Evolutionary conservation across 2,797 vertebrate species (phyloP).

Genomic region (Propithecus deckenii): DNA sequence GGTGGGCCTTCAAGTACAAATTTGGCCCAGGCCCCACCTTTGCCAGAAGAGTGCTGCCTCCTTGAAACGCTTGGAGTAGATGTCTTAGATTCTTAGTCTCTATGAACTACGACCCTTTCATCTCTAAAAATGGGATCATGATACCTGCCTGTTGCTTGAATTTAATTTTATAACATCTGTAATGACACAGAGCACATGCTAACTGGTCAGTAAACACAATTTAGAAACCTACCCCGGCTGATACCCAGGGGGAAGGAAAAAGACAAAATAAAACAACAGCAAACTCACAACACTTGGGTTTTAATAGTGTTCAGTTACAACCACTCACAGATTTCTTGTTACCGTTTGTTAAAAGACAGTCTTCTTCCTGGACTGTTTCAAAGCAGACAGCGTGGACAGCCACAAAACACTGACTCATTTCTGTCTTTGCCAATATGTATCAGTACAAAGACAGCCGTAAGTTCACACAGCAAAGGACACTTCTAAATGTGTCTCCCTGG

Average conservation of each 20-base stretch:
- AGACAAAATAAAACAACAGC: not conserved
- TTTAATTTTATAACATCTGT: not conserved
- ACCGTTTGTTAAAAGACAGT: not conserved
- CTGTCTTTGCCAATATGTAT: not conserved
- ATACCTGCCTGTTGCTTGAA: not conserved
- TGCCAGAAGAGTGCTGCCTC: not conserved
- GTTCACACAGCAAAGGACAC: not conserved
- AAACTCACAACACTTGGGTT: not conserved
- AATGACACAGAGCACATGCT: not conserved
- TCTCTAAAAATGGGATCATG: not conserved
- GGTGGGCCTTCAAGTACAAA: not conserved
- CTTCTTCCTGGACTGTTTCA: not conserved
- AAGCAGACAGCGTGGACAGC: not conserved
- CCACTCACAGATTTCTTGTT: not conserved
- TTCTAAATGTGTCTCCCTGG: not conserved
- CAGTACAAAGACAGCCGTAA: not conserved
- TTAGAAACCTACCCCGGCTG: not conserved
- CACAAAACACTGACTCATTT: not conserved
- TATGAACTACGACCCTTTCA: not conserved
- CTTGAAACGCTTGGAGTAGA: rapidly evolving
- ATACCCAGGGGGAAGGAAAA: not conserved
- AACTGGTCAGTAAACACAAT: not conserved
- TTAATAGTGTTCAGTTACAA: not conserved
- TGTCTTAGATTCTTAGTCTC: not conserved
- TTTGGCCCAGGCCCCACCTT: no score